Evolutionary conservation across 2,113 vertebrate species (phyloP).

Genomic region (Holacanthus passer): DNA sequence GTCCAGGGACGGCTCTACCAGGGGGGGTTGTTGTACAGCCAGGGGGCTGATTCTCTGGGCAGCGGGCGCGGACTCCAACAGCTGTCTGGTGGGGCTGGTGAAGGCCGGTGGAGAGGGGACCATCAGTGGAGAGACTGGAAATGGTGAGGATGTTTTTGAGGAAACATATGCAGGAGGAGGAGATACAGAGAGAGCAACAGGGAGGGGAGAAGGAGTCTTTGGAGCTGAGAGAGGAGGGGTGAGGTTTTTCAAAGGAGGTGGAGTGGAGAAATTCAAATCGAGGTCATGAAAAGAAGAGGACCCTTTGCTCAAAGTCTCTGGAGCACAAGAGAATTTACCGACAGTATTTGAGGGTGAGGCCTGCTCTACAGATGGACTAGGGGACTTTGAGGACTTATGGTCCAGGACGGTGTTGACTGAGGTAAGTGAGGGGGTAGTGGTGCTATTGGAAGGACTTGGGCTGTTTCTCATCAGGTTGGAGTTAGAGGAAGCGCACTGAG

Average conservation of each 20-base stretch:
- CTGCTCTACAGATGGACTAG: slow-evolving; percentile 70
- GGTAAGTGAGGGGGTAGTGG: slow-evolving; percentile 62
- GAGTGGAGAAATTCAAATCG: slow-evolving; percentile 51
- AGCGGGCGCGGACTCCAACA: slow-evolving; percentile 10
- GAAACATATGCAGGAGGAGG: slow-evolving; percentile 13
- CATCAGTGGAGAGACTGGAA: slow-evolving; percentile 40
- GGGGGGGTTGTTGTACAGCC: slow-evolving; percentile 50
- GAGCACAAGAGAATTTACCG: slow-evolving; percentile 43
- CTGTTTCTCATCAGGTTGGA: slow-evolving; percentile 48
- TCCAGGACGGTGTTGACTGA: slow-evolving; percentile 53
- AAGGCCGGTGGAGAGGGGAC: slow-evolving; percentile 25
- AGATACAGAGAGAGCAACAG: slow-evolving; percentile 35
- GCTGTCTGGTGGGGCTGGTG: slow-evolving; percentile 47
- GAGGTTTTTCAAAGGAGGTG: slow-evolving; percentile 39
- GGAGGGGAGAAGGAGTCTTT: slow-evolving; percentile 67
- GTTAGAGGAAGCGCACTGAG: slow-evolving; percentile 55
- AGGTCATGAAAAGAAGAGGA: slow-evolving; percentile 50
- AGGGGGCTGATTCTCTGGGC: slow-evolving; percentile 49
- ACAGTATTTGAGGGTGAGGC: slow-evolving; percentile 45
- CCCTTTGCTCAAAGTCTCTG: slow-evolving; percentile 47
- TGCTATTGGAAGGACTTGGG: slow-evolving; percentile 63
- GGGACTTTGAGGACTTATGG: slow-evolving; percentile 68
- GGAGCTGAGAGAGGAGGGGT: slow-evolving; percentile 57
- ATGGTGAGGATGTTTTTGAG: slow-evolving; percentile 64
- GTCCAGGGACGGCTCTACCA: slow-evolving; percentile 77